Evolutionary conservation across 2,113 vertebrate species (phyloP).

Genomic region (Chunga burmeisteri): DNA sequence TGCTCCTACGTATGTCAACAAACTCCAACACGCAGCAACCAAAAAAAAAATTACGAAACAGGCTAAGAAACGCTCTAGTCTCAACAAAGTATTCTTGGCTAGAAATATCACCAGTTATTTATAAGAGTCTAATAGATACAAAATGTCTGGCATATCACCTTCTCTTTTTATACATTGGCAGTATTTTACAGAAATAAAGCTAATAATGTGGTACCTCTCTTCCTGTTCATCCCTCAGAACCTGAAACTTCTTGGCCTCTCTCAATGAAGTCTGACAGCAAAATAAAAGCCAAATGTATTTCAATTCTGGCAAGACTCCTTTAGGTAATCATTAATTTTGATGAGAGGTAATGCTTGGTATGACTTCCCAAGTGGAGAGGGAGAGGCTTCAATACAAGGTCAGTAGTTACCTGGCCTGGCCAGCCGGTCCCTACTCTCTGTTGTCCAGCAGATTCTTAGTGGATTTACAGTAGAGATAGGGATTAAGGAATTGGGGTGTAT

Average conservation of each 20-base stretch:
- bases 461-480: neutral
- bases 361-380: neutral
- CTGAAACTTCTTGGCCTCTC: neutral
- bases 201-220: neutral
- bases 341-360: neutral
- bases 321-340: neutral
- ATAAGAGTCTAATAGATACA: neutral
- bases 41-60: neutral
- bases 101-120: neutral
- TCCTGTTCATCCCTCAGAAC: neutral
- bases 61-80: neutral
- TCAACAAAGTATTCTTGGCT: neutral
- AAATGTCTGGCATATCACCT: neutral
- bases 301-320: neutral
- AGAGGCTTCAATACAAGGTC: accelerated
- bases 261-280: neutral
- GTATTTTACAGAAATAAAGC: neutral
- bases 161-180: neutral
- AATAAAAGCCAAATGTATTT: neutral
- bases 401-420: neutral
- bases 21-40: neutral
- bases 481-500: neutral
- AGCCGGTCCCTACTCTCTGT: neutral
- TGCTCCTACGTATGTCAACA: neutral
- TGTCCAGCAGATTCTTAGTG: neutral